Evolutionary conservation across 2,888 invertebrate genomes (phyloP).

Genomic region (Pandemis corylana): DNA sequence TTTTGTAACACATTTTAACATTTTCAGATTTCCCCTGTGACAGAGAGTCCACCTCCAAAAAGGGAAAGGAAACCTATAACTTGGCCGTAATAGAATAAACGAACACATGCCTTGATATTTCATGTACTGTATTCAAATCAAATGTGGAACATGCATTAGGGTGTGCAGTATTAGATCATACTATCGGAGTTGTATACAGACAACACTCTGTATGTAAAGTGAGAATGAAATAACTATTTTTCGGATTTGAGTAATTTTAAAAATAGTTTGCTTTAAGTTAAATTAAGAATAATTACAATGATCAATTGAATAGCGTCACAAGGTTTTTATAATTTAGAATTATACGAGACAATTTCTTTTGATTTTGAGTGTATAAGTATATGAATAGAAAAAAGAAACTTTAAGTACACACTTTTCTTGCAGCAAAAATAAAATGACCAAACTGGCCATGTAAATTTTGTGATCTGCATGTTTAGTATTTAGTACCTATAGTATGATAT

Average conservation of each 20-base stretch:
- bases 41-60: constrained; percentile 65
- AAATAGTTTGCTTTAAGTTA: not conserved
- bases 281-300: not conserved
- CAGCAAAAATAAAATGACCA: no score
- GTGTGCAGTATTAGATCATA: no score
- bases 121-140: no score
- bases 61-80: constrained; percentile 70
- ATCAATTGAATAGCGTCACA: not conserved
- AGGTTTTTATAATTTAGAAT: not conserved
- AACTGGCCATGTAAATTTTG: no score
- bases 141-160: no score
- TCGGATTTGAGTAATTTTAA: not conserved
- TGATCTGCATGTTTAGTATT: no score
- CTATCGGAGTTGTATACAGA: no score
- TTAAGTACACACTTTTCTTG: no score
- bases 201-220: no score
- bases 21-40: constrained; percentile 58
- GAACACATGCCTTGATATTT: not conserved
- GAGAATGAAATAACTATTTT: no score
- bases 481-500: no score
- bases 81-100: constrained; percentile 63
- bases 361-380: not conserved
- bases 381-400: no score
- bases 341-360: not conserved
- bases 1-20: not conserved